phyloP scores from a whole-genome alignment of 2,113 vertebrate species.

The Progne subis region DNA sequence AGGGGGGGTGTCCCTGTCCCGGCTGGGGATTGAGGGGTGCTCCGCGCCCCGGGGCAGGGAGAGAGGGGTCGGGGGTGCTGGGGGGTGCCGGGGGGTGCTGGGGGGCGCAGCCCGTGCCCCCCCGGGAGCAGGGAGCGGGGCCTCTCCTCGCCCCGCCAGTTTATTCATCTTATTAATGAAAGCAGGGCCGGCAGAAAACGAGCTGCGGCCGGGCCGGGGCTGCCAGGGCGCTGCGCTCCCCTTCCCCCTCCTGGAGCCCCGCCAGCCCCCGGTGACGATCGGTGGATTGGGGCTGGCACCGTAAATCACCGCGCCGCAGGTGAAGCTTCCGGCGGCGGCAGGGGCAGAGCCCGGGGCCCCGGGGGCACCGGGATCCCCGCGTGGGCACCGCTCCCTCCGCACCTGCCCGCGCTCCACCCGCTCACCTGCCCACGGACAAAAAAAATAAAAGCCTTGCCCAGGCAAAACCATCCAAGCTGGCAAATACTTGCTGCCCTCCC shows the following conservation, averaged over 20 bases:
- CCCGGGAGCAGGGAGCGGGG: background rate
- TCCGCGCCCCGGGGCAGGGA: background rate
- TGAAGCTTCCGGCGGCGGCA: background rate
- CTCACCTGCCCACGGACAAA: background rate
- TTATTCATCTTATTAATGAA: slow-evolving; percentile 43
- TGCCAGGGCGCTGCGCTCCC: background rate
- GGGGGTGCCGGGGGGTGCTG: background rate
- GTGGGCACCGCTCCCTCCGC: background rate
- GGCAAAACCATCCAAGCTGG: background rate
- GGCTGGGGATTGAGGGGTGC: background rate
- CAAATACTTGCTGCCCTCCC: background rate
- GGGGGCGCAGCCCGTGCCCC: background rate
- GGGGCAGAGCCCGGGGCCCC: background rate
- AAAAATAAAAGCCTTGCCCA: background rate
- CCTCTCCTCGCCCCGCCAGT: background rate
- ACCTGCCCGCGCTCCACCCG: background rate
- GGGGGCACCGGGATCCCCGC: background rate
- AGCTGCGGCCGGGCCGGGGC: background rate
- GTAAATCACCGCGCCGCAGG: background rate
- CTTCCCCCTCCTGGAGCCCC: background rate
- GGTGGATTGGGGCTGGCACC: background rate
- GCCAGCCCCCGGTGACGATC: background rate
- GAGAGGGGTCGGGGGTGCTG: background rate
- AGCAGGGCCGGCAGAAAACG: background rate
- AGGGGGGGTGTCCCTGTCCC: rapidly evolving